A percentile compares a stretch with the other conserved stretches of the same genome.
Conservation (phyloP, 2,888 invertebrate species). For the Nomada ferruginata region DNA sequence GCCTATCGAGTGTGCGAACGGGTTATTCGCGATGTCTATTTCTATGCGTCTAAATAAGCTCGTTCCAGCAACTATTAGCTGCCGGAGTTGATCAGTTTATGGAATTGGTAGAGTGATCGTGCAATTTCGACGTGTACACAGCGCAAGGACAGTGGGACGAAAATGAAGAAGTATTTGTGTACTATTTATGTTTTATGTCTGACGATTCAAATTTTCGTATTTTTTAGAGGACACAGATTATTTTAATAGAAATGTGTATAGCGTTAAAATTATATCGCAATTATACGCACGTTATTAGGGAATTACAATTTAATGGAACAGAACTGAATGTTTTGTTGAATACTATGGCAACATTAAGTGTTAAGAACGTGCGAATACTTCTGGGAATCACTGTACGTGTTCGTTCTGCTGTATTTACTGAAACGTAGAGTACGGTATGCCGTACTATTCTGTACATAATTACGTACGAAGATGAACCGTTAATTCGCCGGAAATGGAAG, state of each 20-base stretch:
- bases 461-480: neutral
- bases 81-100: neutral
- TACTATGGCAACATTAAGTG: too few relatives aligned
- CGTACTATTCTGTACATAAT: neutral
- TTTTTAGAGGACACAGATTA: too few relatives aligned
- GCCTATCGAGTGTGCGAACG: conserved; percentile 37
- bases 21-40: conserved; percentile 17
- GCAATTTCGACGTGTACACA: conserved; percentile 1
- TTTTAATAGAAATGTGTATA: too few relatives aligned
- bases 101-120: conserved; percentile 9
- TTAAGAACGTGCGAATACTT: too few relatives aligned
- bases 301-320: too few relatives aligned
- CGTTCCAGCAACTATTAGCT: conserved; percentile 4
- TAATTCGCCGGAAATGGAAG: neutral
- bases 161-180: too few relatives aligned
- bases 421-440: neutral
- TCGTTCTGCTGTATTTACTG: neutral
- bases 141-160: too few relatives aligned
- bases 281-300: too few relatives aligned
- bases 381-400: neutral
- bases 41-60: conserved; percentile 12
- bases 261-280: too few relatives aligned
- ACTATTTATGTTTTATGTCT: too few relatives aligned
- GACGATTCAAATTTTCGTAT: too few relatives aligned
- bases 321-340: too few relatives aligned